A percentile compares a stretch with the other conserved stretches of the same genome.
These are phyloP conservation scores for Cryptoleucopteryx plumbea DNA, from an alignment of 2,113 vertebrate species.

Conservation along the genomic window DNA sequence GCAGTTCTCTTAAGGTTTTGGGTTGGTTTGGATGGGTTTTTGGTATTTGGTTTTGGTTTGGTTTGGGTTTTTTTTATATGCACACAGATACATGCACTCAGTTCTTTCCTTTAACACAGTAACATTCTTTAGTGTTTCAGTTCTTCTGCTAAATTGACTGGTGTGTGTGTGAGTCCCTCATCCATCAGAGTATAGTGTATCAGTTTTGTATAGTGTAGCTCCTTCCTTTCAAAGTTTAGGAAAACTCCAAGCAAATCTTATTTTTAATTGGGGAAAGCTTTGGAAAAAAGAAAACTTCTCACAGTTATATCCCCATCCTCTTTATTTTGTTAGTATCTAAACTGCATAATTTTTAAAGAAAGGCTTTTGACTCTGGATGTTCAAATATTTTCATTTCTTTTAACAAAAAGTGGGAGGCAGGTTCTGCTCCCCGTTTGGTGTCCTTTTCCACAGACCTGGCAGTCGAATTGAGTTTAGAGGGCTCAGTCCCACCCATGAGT, in stretches of 20 bases:
- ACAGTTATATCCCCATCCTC: background rate
- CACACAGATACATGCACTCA: background rate
- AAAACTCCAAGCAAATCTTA: background rate
- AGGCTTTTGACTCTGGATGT: background rate
- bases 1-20: background rate
- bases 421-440: background rate
- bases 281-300: background rate
- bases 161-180: background rate
- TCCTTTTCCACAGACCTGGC: background rate
- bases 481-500: background rate
- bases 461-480: background rate
- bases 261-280: background rate
- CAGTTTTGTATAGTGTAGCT: background rate
- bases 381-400: background rate
- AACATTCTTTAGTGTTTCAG: too few relatives aligned
- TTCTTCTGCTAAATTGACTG: background rate
- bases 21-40: too few relatives aligned
- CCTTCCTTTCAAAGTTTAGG: background rate
- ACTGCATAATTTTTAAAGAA: background rate
- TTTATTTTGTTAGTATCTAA: background rate
- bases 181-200: accelerated
- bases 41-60: too few relatives aligned
- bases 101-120: background rate
- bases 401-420: background rate
- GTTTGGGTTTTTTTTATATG: accelerated